Evolutionary conservation across 2,113 vertebrate species (phyloP).

Genomic region (Leucopternis melanops): DNA sequence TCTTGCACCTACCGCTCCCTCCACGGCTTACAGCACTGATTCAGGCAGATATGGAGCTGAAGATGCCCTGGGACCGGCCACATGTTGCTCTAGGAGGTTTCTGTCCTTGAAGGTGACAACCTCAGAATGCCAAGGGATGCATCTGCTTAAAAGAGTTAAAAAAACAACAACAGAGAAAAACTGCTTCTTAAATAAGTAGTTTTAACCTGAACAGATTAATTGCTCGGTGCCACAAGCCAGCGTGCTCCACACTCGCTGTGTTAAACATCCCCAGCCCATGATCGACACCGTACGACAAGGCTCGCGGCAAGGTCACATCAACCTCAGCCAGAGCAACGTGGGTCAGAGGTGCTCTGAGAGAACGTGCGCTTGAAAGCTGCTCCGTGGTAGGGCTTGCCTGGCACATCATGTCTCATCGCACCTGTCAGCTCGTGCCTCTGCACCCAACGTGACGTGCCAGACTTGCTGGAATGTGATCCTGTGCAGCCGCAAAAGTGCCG

Average conservation of each 20-base stretch:
- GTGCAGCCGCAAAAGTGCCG: background rate
- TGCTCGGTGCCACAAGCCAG: background rate
- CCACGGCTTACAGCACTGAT: accelerated
- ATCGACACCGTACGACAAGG: accelerated
- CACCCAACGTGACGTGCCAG: accelerated
- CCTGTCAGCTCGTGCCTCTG: background rate
- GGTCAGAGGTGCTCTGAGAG: background rate
- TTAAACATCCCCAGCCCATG: background rate
- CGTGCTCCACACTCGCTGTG: background rate
- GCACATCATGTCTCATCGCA: background rate
- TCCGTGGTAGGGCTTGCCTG: background rate
- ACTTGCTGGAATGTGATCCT: background rate
- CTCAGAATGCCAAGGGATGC: background rate
- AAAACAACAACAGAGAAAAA: background rate
- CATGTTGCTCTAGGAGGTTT: background rate
- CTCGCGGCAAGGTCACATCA: accelerated
- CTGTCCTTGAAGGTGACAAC: background rate
- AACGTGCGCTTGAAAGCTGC: background rate
- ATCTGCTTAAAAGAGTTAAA: background rate
- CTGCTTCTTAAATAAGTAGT: background rate
- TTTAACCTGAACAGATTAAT: background rate
- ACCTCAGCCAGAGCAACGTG: background rate
- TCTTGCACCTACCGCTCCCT: background rate
- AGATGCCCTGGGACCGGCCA: background rate
- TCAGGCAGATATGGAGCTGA: background rate